Conservation (phyloP, 2,888 invertebrate genomes). For the Epirrita christyi region DNA sequence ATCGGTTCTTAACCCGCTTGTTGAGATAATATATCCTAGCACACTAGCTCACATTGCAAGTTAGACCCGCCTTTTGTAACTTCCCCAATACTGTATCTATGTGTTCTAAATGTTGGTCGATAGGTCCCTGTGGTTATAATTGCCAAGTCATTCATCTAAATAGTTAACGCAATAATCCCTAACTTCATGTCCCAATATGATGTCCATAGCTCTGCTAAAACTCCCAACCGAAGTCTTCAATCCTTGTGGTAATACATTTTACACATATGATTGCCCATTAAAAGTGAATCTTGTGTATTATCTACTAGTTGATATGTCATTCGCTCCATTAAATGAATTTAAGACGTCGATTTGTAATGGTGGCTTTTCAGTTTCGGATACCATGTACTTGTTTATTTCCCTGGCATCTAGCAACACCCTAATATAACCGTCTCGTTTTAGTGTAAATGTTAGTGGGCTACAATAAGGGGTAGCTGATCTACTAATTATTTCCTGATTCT, state of each 20-base stretch:
- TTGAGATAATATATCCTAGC: slow-evolving; percentile 36
- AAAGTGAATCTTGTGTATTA: slow-evolving; percentile 14
- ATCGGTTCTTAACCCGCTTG: slow-evolving; percentile 22
- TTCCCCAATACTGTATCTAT: slow-evolving; percentile 26
- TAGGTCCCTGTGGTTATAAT: slow-evolving; percentile 30
- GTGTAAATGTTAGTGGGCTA: neutral
- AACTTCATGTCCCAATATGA: slow-evolving; percentile 38
- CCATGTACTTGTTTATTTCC: slow-evolving; percentile 3
- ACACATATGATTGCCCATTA: slow-evolving; percentile 20
- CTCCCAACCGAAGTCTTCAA: slow-evolving; percentile 36
- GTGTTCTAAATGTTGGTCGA: slow-evolving; percentile 36
- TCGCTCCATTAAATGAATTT: slow-evolving; percentile 13
- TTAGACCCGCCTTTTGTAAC: slow-evolving; percentile 16
- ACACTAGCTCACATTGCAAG: slow-evolving; percentile 26
- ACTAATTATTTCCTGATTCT: neutral
- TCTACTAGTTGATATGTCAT: no score
- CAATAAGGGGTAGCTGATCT: neutral
- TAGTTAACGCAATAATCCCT: slow-evolving; percentile 41
- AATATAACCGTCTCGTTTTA: slow-evolving; percentile 4
- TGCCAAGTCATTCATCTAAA: slow-evolving; percentile 40
- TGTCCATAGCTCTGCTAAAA: slow-evolving; percentile 44
- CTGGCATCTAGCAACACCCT: slow-evolving; percentile 8
- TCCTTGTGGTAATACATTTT: slow-evolving; percentile 19
- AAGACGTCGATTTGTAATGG: neutral
- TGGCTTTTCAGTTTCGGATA: neutral